phyloP scores from a whole-genome alignment of 2,797 vertebrate species.

The Dicrostonyx torquatus region DNA sequence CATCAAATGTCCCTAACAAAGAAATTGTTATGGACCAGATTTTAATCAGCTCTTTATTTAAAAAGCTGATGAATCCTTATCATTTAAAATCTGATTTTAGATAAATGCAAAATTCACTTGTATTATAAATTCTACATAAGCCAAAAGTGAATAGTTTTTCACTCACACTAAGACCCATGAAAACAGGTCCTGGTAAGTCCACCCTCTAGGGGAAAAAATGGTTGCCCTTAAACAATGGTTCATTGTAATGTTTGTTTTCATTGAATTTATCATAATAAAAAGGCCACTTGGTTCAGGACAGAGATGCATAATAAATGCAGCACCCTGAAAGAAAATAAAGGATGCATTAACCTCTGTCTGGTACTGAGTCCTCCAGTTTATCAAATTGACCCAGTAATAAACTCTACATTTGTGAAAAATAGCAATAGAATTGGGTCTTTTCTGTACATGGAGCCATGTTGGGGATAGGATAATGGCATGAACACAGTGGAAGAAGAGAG shows the following conservation, averaged over 20 bases:
- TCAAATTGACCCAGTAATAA: conserved; percentile 75
- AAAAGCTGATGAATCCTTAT: conserved; percentile 66
- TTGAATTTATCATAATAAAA: conserved; percentile 80
- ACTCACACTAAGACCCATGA: conserved; percentile 39
- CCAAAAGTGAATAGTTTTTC: conserved; percentile 44
- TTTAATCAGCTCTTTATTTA: conserved; percentile 73
- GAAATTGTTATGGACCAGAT: conserved; percentile 64
- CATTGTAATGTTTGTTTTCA: conserved; percentile 78
- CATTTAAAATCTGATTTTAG: conserved; percentile 75
- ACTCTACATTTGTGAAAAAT: conserved; percentile 28
- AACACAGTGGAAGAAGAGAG: neutral
- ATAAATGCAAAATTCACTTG: conserved; percentile 78
- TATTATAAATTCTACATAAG: conserved; percentile 76
- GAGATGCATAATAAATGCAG: conserved; percentile 72
- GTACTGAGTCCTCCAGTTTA: conserved; percentile 68
- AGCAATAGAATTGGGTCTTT: conserved; percentile 11
- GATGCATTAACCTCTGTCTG: conserved; percentile 71
- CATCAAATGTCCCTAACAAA: conserved; percentile 50
- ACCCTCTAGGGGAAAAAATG: conserved; percentile 26
- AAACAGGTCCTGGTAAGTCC: conserved; percentile 66
- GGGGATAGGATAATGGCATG: neutral
- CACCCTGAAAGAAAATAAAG: conserved; percentile 77
- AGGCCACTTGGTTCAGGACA: conserved; percentile 70
- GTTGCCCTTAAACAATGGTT: conserved; percentile 74
- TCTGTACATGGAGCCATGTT: neutral